These are phyloP conservation scores for Anguilla obscura DNA, from an alignment of 2,797 vertebrate species.

Conservation along the genomic window DNA sequence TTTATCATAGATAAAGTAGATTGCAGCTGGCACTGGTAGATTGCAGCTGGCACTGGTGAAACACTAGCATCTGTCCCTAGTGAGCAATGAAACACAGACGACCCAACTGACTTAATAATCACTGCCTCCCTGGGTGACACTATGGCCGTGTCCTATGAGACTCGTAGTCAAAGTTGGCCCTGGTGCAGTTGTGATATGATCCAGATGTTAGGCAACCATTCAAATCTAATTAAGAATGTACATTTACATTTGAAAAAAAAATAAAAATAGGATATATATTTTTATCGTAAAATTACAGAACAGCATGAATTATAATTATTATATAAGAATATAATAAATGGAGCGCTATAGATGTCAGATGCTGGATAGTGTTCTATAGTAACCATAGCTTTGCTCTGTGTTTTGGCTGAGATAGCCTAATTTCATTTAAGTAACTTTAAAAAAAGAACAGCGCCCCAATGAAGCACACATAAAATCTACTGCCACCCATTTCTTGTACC, in stretches of 20 bases:
- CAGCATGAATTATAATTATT: too few species aligned
- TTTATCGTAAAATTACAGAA: too few species aligned
- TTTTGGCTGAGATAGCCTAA: slow-evolving; percentile 63
- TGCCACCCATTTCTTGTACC: slow-evolving; percentile 38
- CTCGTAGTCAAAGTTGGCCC: not conserved
- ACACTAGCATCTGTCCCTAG: not conserved
- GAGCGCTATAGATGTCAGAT: slow-evolving; percentile 28
- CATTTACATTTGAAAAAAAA: too few species aligned
- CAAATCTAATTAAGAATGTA: not conserved
- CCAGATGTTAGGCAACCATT: not conserved
- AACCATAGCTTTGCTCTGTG: slow-evolving; percentile 48
- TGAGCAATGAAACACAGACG: not conserved
- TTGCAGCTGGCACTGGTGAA: not conserved
- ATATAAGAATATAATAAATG: too few species aligned
- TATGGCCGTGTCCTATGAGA: not conserved
- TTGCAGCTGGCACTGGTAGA: not conserved
- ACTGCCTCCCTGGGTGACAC: too few species aligned
- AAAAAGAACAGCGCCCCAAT: slow-evolving; percentile 59
- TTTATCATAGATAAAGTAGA: not conserved
- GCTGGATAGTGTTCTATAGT: slow-evolving; percentile 39
- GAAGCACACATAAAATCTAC: slow-evolving; percentile 50
- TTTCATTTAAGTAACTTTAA: slow-evolving; percentile 66
- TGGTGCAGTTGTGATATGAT: not conserved
- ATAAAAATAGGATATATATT: too few species aligned
- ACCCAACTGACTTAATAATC: not conserved